Evolutionary conservation across 2,888 invertebrate species (phyloP).

Genomic region (Cerastoderma edule): DNA sequence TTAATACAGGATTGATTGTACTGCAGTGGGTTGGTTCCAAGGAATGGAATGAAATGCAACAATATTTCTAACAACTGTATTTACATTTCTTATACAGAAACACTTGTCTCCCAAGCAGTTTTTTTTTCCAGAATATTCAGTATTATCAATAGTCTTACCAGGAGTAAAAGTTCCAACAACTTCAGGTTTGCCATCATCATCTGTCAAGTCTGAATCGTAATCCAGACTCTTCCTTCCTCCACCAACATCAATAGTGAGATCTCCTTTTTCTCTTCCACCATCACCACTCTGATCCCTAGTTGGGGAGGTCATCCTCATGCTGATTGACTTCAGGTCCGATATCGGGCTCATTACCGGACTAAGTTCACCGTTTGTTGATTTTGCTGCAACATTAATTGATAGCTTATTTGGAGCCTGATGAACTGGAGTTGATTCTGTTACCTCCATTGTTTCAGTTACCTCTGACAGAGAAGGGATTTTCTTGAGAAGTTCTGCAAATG

Average conservation of each 20-base stretch:
- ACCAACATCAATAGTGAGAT: slow-evolving; percentile 51
- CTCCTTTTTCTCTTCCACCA: slow-evolving; percentile 26
- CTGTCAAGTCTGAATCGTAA: slow-evolving; percentile 66
- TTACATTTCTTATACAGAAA: no score
- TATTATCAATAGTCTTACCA: slow-evolving; percentile 55
- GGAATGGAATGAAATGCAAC: no score
- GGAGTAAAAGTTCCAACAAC: slow-evolving; percentile 68
- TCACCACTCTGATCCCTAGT: slow-evolving; percentile 35
- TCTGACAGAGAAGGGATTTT: slow-evolving; percentile 38
- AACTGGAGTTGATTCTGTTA: slow-evolving; percentile 4
- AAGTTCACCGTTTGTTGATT: slow-evolving; percentile 9
- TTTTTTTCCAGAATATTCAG: no score
- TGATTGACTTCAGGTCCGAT: slow-evolving; percentile 48
- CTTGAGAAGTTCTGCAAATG: slow-evolving; percentile 29
- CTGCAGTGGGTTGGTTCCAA: no score
- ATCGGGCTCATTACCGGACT: slow-evolving; percentile 44
- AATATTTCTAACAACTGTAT: no score
- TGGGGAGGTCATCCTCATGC: slow-evolving; percentile 59
- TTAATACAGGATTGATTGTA: no score
- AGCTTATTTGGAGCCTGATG: neutral
- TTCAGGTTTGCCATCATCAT: slow-evolving; percentile 54
- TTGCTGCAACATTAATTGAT: slow-evolving; percentile 2
- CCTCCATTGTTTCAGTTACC: slow-evolving; percentile 34
- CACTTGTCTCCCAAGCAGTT: no score
- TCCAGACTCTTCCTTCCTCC: slow-evolving; percentile 39